phyloP scores from a whole-genome alignment of 2,797 vertebrate genomes.

The Odontamblyopus rebecca region DNA sequence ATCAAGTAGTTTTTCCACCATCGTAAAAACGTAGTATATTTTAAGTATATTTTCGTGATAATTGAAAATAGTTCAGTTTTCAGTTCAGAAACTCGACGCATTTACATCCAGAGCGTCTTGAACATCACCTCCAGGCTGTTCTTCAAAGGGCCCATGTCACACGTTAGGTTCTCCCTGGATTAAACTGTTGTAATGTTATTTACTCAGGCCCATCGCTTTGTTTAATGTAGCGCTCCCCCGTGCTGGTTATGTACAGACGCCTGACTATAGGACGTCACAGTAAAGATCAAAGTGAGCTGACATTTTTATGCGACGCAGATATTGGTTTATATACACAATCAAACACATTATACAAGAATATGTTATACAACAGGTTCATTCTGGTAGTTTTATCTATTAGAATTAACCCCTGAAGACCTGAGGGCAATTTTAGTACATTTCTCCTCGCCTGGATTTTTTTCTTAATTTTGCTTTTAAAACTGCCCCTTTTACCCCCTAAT shows the following conservation, averaged over 20 bases:
- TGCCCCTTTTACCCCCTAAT: too few species aligned
- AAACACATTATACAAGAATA: too few species aligned
- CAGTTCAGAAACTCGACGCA: conserved; percentile 22
- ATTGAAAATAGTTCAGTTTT: conserved; percentile 46
- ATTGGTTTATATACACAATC: not conserved
- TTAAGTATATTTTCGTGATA: too few species aligned
- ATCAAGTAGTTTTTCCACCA: too few species aligned
- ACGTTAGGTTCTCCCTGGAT: conserved; percentile 27
- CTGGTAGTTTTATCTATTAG: not conserved
- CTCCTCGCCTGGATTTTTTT: too few species aligned
- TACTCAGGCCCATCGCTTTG: conserved; percentile 5
- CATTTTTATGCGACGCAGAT: too few species aligned
- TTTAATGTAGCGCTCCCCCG: conserved; percentile 4
- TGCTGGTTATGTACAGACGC: not conserved
- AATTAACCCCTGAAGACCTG: not conserved
- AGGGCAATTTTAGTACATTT: too few species aligned
- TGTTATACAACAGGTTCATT: not conserved
- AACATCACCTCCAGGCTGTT: conserved; percentile 51
- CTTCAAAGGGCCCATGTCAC: conserved; percentile 51
- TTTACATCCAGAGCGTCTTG: conserved; percentile 47
- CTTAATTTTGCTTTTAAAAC: too few species aligned
- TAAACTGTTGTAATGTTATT: conserved; percentile 19
- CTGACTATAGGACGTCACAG: not conserved
- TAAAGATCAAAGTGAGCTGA: not conserved
- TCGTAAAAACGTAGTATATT: too few species aligned